A percentile compares a stretch with the other conserved stretches of the same genome.
Evolutionary conservation across 2,888 invertebrate species (phyloP).

Genomic region (Artemia sinica): DNA sequence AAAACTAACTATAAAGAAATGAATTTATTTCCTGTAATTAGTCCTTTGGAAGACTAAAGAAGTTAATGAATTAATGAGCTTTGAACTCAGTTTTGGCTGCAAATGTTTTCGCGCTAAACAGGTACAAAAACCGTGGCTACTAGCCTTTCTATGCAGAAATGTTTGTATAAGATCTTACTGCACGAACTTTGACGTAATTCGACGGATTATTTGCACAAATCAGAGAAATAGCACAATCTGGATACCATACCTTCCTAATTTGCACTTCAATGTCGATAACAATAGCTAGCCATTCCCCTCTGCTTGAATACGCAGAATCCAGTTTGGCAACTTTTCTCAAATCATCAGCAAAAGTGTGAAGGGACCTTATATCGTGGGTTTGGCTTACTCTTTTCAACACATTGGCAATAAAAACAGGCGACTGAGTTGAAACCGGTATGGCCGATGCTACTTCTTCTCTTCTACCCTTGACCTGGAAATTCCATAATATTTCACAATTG

Average conservation of each 20-base stretch:
- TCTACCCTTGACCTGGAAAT: background rate
- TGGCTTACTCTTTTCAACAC: background rate
- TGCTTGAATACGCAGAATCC: background rate
- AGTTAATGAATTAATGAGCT: no score
- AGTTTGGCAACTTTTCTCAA: background rate
- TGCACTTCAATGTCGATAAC: background rate
- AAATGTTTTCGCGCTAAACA: no score
- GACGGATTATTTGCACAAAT: no score
- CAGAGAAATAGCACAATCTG: background rate
- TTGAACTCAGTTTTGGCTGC: no score
- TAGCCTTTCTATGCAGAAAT: no score
- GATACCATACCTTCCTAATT: background rate
- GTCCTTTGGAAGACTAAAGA: no score
- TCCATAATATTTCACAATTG: no score
- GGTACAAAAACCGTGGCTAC: no score
- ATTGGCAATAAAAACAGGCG: background rate
- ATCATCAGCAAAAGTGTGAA: background rate
- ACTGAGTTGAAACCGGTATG: background rate
- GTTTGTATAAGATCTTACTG: no score
- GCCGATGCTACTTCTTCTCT: conserved; percentile 3
- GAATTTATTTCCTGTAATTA: no score
- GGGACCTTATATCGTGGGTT: background rate
- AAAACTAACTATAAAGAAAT: no score
- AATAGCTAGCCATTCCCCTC: background rate
- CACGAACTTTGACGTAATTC: no score